Base-by-base conservation (phyloP, 2,888 invertebrate genomes). In the Physocephala rufipes region DNA sequence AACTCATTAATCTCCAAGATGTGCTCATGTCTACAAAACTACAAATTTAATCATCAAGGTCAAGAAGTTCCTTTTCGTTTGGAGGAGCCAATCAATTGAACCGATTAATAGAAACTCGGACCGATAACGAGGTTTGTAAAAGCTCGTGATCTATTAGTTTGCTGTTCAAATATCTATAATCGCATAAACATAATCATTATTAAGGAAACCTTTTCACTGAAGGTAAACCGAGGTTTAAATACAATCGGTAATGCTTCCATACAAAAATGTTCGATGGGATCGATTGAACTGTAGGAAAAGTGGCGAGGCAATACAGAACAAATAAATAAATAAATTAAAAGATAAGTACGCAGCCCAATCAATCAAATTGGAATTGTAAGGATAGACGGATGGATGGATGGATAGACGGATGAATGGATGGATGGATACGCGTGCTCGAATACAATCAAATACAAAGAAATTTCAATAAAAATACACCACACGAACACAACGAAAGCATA, bases 311-410 rank as follows among this genome's bases (percentile, higher is more conserved):
- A 43, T 16, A 30, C 61, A 16, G 19, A 62, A 63, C 43, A 45
- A 61, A n/a, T 36, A 21, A 67, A 73, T 61, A 65, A 74, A 67
- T 55, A 82, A 82, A 81, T 83, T 83, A 83, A 82, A 82, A 82
- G 80, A 81, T 81, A 83, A 83, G 81, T 82, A 81, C 82, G 79
- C 78, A 83, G 83, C 82, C 82, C 82, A 82, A 83, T 83, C 82
- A 83, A 83, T 83, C 82, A 83, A 82, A 80, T 79, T 78, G 77
- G 82, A 78, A 68, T 67, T n/a, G n/a, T n/a, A n/a, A n/a, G 59
- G 55, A 70, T 9, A 36, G 4, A 36, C 36, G 9, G 24, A 43
- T 59, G 71, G 64, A 45, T 68, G 55, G 9, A 36, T 67, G 59
- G 55, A 70, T 9, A 36, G 4, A 36, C 36, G 9, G 24, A 43